Base-by-base conservation (phyloP, 1,140 invertebrate genomes). In the Atta colombica region DNA sequence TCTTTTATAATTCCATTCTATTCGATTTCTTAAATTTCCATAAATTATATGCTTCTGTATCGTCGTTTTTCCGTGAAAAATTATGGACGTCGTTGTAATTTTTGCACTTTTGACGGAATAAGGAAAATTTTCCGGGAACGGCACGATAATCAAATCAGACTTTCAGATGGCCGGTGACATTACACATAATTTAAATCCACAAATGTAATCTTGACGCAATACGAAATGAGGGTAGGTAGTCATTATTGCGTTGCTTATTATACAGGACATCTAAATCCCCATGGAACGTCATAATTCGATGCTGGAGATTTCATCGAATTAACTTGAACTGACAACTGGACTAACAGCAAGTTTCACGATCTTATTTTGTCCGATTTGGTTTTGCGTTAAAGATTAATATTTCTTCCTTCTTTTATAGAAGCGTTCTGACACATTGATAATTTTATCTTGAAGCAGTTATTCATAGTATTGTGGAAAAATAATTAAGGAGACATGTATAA, bases 191-290 rank as follows among this genome's bases (percentile, higher is more conserved):
- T 80, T 80, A 49, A 63, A 84, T 51, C 25, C 28, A 12, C 31
- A 35, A 75, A 84, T 75, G 25, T 75, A 77, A 77, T 85, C 58
- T 63, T 53, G 69, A 84, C 55, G 81, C 39, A 35, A 75, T 84
- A 51, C 81, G 55, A 84, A 75, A 63, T 77, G 45, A 68, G 21
- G 39, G 12, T 75, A 49, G 39, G 16, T 63, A 25, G 31, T 49
- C 72, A 85, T 75, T 85, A 63, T 14, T 45, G 39, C 14, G 81
- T 55, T 25, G 31, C 71, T 77, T 77, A 77, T 77, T 85, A n/a
- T 77, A 16, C 25, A 58, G 31, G 49, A 14, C 58, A 85, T 63
- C 28, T 63, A 63, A 65, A 85, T 85, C 49, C 21, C 71, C 28
- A 77, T 63, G 39, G 18, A 85, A 85, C 31, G 45, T 85, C 58